phyloP scores from a whole-genome alignment of 2,888 invertebrate species.

The Cheilosia vernalis region DNA sequence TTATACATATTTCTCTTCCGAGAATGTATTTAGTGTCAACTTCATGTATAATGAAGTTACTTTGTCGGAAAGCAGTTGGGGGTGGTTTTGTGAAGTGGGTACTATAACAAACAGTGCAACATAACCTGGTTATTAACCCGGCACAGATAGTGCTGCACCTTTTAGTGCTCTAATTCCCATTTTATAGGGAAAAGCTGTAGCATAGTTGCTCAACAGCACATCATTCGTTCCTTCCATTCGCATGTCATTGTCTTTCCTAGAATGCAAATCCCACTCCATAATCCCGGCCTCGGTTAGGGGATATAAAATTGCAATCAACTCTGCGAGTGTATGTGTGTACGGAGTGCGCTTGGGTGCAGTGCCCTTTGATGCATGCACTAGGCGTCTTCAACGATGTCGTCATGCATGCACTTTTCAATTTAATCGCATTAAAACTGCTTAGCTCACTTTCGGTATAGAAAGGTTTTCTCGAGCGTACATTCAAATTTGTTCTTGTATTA shows the following conservation, averaged over 20 bases:
- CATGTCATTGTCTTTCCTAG: constrained; percentile 41
- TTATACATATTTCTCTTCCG: not conserved
- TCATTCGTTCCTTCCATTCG: not conserved
- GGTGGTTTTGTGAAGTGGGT: not conserved
- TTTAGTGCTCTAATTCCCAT: constrained; percentile 41
- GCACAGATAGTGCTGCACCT: constrained; percentile 9
- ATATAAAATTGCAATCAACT: constrained; percentile 25
- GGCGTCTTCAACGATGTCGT: constrained; percentile 24
- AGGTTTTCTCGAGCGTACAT: not conserved
- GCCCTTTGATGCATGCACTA: constrained; percentile 39
- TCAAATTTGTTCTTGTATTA: not conserved
- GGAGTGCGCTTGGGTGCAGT: constrained; percentile 43
- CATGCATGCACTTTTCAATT: constrained; percentile 61
- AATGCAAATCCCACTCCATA: constrained; percentile 23
- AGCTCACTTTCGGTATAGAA: not conserved
- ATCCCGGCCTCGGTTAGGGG: constrained; percentile 7
- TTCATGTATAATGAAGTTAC: constrained; percentile 33
- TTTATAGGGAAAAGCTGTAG: constrained; percentile 2
- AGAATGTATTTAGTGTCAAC: not conserved
- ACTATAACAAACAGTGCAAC: not conserved
- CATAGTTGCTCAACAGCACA: not conserved
- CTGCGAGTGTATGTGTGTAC: not conserved
- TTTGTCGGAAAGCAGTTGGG: not conserved
- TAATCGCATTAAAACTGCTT: constrained; percentile 50
- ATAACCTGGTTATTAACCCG: constrained; percentile 19